Percentiles rank a stretch among this genome's conserved stretches.
These are phyloP conservation scores for Pandemis corylana DNA, from an alignment of 2,888 invertebrate genomes.

Conservation along the genomic window DNA sequence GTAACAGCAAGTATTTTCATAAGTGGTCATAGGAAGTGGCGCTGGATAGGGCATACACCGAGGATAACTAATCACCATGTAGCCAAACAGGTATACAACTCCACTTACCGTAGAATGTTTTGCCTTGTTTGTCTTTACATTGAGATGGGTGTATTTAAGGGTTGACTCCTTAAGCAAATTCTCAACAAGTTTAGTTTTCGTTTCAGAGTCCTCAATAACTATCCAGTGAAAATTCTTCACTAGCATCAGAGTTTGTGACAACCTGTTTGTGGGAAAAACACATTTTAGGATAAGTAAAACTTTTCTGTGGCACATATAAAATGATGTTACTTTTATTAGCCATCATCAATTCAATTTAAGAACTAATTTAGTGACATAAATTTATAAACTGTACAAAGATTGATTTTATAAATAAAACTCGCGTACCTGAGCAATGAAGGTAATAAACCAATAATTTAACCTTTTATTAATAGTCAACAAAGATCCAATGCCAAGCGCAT, in stretches of 20 bases:
- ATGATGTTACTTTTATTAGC: too few relatives aligned
- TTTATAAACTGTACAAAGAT: not conserved
- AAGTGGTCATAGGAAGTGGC: too few relatives aligned
- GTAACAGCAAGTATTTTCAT: too few relatives aligned
- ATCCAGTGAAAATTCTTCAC: conserved; percentile 97
- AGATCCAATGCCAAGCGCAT: conserved; percentile 48
- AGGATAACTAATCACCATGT: too few relatives aligned
- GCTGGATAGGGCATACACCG: too few relatives aligned
- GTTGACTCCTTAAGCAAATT: conserved; percentile 88
- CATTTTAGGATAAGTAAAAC: not conserved
- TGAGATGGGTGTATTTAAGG: conserved; percentile 87
- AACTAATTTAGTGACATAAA: not conserved
- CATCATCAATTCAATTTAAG: too few relatives aligned
- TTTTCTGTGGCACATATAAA: too few relatives aligned
- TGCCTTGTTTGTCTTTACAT: conserved; percentile 79
- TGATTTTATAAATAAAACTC: conserved; percentile 47
- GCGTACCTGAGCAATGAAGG: conserved; percentile 46
- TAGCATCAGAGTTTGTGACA: conserved; percentile 94
- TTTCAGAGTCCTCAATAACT: conserved; percentile 93
- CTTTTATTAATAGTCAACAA: conserved; percentile 25
- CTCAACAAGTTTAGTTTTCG: conserved; percentile 88
- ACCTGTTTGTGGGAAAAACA: conserved; percentile 75
- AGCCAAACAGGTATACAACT: too few relatives aligned
- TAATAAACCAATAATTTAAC: conserved; percentile 25
- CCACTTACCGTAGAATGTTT: conserved; percentile 78